Evolutionary conservation across 2,888 invertebrate genomes (phyloP).

Genomic region (Abrostola triplasia): DNA sequence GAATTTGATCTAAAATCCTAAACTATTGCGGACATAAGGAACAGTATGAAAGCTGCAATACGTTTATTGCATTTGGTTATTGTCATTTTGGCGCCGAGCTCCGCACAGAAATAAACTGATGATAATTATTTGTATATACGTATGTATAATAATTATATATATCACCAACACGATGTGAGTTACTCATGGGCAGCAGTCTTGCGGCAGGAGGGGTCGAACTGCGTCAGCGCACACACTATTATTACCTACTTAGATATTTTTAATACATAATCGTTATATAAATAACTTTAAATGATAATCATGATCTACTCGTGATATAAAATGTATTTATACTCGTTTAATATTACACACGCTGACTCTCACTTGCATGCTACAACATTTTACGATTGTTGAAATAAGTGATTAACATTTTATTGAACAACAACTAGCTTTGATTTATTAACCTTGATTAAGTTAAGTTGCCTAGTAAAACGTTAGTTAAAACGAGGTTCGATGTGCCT

Average conservation of each 20-base stretch:
- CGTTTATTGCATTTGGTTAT: constrained; percentile 56
- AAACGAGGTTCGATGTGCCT: too few relatives aligned
- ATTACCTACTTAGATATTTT: constrained; percentile 11
- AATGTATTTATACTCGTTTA: constrained; percentile 61
- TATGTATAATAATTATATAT: constrained; percentile 8
- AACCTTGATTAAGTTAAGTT: too few relatives aligned
- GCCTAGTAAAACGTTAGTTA: too few relatives aligned
- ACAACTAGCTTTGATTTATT: too few relatives aligned
- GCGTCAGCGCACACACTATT: background rate
- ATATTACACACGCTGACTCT: constrained; percentile 56
- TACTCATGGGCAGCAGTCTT: background rate
- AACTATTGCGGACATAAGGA: constrained; percentile 1
- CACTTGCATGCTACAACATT: constrained; percentile 11
- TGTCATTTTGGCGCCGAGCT: constrained; percentile 62
- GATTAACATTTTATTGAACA: too few relatives aligned
- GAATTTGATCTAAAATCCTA: constrained; percentile 7
- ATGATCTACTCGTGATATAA: constrained; percentile 53
- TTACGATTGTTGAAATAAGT: constrained; percentile 1
- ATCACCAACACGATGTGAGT: constrained; percentile 11
- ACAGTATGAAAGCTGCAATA: constrained; percentile 24
- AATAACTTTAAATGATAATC: constrained; percentile 55
- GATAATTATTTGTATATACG: constrained; percentile 58
- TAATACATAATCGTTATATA: constrained; percentile 49
- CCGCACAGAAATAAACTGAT: constrained; percentile 57
- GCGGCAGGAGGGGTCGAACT: background rate